Conservation (phyloP, 2,113 vertebrate species). For the Dicerorhinus sumatrensis region DNA sequence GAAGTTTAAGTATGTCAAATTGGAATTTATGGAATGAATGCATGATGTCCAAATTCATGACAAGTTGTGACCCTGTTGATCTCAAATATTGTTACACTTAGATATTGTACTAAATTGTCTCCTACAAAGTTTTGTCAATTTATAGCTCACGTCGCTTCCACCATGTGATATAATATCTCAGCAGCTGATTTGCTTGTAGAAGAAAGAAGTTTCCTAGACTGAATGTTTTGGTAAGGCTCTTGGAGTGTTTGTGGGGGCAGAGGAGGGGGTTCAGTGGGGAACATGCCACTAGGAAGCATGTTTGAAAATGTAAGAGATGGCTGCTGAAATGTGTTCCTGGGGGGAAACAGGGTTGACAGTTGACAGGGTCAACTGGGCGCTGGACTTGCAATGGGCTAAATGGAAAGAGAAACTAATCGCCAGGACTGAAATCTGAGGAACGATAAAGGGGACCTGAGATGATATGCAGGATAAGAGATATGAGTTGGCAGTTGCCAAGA, state of each 20-base stretch:
- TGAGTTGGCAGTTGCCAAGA: not conserved
- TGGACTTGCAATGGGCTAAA: not conserved
- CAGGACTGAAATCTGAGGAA: not conserved
- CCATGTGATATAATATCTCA: not conserved
- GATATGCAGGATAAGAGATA: not conserved
- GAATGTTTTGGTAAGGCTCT: not conserved
- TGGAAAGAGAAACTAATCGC: not conserved
- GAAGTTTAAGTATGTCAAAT: not conserved
- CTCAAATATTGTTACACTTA: not conserved
- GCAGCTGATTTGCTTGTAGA: not conserved
- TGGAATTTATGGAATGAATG: not conserved
- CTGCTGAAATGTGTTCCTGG: not conserved
- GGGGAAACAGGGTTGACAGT: too few relatives aligned
- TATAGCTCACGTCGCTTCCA: not conserved
- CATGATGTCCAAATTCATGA: not conserved
- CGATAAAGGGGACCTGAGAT: not conserved
- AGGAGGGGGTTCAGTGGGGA: not conserved
- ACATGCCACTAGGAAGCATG: not conserved
- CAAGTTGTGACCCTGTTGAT: not conserved
- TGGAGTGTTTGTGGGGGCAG: accelerated
- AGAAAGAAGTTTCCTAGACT: not conserved
- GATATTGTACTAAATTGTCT: not conserved
- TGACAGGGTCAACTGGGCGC: not conserved
- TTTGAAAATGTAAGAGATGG: not conserved
- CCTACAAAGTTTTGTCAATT: not conserved